Evolutionary conservation across 2,113 vertebrate species (phyloP).

Genomic region (Eublepharis macularius): DNA sequence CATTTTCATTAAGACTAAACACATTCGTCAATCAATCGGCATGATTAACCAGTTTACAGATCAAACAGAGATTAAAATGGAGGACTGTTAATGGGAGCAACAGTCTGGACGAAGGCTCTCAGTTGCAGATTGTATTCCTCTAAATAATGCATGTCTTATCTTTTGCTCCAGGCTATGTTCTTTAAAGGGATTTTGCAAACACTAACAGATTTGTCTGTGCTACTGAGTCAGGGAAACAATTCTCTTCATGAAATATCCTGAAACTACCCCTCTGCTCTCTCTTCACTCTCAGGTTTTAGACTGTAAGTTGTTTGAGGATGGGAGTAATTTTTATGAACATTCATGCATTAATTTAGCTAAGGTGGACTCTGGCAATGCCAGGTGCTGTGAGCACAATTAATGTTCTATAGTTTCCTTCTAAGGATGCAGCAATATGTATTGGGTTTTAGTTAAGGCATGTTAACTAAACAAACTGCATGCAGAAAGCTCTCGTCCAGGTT

Average conservation of each 20-base stretch:
- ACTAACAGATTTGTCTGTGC: constrained; percentile 10
- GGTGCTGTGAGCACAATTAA: too few species aligned
- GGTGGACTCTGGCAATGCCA: too few species aligned
- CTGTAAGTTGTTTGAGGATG: background rate
- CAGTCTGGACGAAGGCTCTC: background rate
- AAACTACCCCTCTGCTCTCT: background rate
- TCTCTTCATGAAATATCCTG: background rate
- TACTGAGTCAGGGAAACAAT: background rate
- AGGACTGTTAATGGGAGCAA: constrained; percentile 4
- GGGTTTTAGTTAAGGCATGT: too few species aligned
- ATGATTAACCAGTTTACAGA: background rate
- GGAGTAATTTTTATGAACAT: background rate
- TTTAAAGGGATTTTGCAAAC: constrained; percentile 17
- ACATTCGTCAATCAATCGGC: background rate
- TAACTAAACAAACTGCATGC: too few species aligned
- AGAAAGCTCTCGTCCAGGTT: too few species aligned
- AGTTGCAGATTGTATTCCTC: background rate
- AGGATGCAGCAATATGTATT: too few species aligned
- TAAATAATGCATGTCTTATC: constrained; percentile 31
- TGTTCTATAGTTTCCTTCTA: too few species aligned
- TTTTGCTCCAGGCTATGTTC: constrained; percentile 11
- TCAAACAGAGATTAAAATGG: background rate
- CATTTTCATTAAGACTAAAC: background rate
- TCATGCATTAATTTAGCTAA: too few species aligned
- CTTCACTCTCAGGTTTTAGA: background rate